Base-by-base conservation (phyloP, 2,113 vertebrate genomes). In the Rhegmatorhina hoffmannsi region DNA sequence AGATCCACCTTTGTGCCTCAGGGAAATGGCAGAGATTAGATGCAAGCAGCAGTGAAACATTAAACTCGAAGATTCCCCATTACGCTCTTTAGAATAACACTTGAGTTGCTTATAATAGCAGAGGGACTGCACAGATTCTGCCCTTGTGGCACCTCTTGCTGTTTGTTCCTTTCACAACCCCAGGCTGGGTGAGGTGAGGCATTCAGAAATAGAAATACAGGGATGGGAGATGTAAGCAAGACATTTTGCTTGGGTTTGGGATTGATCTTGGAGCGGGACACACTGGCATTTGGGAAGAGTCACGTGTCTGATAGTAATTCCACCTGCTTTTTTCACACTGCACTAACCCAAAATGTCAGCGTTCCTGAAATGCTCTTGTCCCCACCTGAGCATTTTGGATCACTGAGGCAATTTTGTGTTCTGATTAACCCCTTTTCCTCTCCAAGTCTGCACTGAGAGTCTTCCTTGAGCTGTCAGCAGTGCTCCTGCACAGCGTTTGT, bases 21-120 rank as follows among this genome's bases (percentile, higher is more conserved):
- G 90, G 91, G 91, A 96, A 94, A 92, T 88, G 50, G 94, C 89
- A 87, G 87, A 92, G 93, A 94, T 91, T 79, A 79, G 94, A 83
- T 82, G 76, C 53, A 80, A 84, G 73, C 86, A 93, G 64, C 73
- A 90, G 73, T 94, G 92, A 97, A 96, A 94, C 84, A 89, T 66
- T 95, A 95, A 92, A 94, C 91, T 92, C 89, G 69, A 95, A 95
- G 91, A 92, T 94, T 94, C 87, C 91, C 91, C 85, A 66, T 92
- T 94, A 94, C 4, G 44, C 79, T 96, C 67, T 94, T 97, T 86
- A 90, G 91, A 91, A 88, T 84, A 95, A 95, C 94, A 90, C 79
- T 94, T 82, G 85, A 85, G 90, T 70, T 91, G 81, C 89, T 96
- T 84, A 84, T 90, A 96, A 96, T 94, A 95, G 93, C 79, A 70